Percentiles rank a stretch among this genome's conserved stretches.
Evolutionary conservation across 2,888 invertebrate species (phyloP).

Genomic region (Nomada fabriciana): DNA sequence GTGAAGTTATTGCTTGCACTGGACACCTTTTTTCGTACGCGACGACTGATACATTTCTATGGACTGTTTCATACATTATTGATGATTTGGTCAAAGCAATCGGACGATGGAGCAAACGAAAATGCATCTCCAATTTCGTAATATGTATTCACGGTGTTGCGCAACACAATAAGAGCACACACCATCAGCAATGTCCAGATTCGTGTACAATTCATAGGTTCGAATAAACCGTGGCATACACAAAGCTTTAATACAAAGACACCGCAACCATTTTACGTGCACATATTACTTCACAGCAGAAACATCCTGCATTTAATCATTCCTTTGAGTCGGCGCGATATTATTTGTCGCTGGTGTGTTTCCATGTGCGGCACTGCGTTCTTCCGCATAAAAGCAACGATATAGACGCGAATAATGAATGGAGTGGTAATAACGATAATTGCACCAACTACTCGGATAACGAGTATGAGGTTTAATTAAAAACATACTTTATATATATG

Average conservation of each 20-base stretch:
- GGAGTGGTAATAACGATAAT: conserved; percentile 10
- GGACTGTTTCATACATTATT: not conserved
- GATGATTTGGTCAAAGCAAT: not conserved
- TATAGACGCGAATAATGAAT: not conserved
- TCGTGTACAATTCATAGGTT: not conserved
- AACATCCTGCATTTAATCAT: conserved; percentile 43
- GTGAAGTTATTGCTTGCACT: no score
- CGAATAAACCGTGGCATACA: conserved; percentile 20
- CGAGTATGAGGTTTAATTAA: not conserved
- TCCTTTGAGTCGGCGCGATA: conserved; percentile 47
- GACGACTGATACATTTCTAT: no score
- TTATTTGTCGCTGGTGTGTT: conserved; percentile 39
- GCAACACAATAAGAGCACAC: not conserved
- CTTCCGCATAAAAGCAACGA: not conserved
- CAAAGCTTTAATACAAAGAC: conserved; percentile 26
- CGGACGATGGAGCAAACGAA: not conserved
- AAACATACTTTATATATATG: not conserved
- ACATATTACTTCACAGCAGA: conserved; percentile 34
- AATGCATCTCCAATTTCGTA: not conserved
- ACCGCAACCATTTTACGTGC: conserved; percentile 33
- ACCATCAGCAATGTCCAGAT: conserved; percentile 1
- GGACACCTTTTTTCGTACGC: no score
- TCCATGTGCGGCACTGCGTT: conserved; percentile 3
- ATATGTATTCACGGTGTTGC: not conserved
- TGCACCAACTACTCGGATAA: not conserved